phyloP scores from a whole-genome alignment of 1,140 invertebrate species.

The Caenorhabditis briggsae region DNA sequence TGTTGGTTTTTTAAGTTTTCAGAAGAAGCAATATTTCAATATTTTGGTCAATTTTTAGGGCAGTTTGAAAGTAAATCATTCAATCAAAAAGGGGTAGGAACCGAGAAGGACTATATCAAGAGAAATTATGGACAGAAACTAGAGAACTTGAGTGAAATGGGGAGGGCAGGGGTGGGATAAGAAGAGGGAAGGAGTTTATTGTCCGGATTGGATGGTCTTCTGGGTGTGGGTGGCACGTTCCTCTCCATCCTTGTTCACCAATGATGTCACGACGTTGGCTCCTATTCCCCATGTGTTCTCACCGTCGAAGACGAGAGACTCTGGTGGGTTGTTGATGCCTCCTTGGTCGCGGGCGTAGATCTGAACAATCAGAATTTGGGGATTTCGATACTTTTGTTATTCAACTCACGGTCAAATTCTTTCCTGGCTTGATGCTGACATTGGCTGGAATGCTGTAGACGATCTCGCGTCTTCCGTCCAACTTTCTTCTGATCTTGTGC shows the following conservation, averaged over 20 bases:
- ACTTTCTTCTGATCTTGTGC: constrained; percentile 74
- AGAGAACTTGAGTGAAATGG: constrained; percentile 56
- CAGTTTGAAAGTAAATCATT: constrained; percentile 19
- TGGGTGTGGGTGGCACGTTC: constrained; percentile 79
- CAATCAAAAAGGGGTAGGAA: neutral
- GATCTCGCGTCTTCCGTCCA: constrained; percentile 77
- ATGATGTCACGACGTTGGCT: constrained; percentile 78
- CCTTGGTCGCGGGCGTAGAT: constrained; percentile 77
- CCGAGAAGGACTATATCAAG: constrained; percentile 30
- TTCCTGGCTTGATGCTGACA: constrained; percentile 72
- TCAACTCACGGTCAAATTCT: constrained; percentile 65
- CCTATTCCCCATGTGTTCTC: constrained; percentile 79
- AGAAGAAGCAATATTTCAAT: neutral
- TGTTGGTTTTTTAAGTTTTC: neutral
- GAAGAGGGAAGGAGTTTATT: constrained; percentile 66
- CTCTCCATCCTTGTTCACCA: constrained; percentile 78
- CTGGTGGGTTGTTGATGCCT: constrained; percentile 74
- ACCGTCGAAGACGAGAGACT: constrained; percentile 74
- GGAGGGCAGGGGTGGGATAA: neutral
- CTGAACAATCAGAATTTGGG: constrained; percentile 60
- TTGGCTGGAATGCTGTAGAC: constrained; percentile 76
- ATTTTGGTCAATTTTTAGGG: constrained; percentile 46
- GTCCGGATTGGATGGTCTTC: constrained; percentile 78
- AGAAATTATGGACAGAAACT: constrained; percentile 54
- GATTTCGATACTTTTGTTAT: neutral